These are phyloP conservation scores for Pseudorhiza aurosa DNA, from an alignment of 30 jellyfish, hydroid and myxozoan species.

Conservation along the genomic window DNA sequence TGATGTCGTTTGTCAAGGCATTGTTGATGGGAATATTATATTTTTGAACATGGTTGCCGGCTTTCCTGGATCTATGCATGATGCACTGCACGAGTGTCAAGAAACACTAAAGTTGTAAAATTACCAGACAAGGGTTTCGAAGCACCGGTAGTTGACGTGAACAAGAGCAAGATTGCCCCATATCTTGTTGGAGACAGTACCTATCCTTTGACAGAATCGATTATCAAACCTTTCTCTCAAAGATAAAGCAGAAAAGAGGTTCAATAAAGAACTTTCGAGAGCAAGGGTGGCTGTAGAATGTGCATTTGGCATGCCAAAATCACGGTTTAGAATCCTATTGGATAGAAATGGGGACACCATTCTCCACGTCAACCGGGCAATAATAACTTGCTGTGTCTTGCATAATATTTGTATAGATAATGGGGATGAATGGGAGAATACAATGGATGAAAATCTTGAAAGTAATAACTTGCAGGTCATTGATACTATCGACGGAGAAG, in stretches of 20 bases:
- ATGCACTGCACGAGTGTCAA: conserved; percentile 18
- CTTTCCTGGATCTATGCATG: conserved; percentile 49
- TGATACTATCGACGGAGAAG: no score
- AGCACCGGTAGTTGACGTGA: conserved; percentile 2
- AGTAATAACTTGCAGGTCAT: no score
- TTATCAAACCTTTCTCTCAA: conserved; percentile 12
- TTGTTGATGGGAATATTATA: conserved; percentile 41
- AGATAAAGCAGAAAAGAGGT: conserved; percentile 22
- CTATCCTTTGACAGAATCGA: conserved; percentile 24
- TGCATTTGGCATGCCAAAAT: conserved; percentile 23
- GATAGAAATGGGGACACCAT: conserved; percentile 4
- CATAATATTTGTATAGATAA: conserved; percentile 20
- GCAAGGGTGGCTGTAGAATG: conserved; percentile 42
- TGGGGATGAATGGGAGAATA: conserved; percentile 6
- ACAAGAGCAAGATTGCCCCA: not conserved
- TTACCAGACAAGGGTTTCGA: conserved; percentile 1
- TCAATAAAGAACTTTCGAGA: conserved; percentile 27
- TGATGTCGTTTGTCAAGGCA: conserved; percentile 53
- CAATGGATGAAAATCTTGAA: not conserved
- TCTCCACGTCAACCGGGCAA: not conserved
- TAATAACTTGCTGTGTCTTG: conserved; percentile 36
- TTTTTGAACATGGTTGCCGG: conserved; percentile 43
- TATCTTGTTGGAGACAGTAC: conserved; percentile 36
- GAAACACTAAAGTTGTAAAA: conserved; percentile 19
- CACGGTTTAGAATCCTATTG: conserved; percentile 4